Percentiles rank a stretch among this genome's conserved stretches.
Evolutionary conservation across 1,140 invertebrate species (phyloP).

Genomic region (Mactra quadrangularis): DNA sequence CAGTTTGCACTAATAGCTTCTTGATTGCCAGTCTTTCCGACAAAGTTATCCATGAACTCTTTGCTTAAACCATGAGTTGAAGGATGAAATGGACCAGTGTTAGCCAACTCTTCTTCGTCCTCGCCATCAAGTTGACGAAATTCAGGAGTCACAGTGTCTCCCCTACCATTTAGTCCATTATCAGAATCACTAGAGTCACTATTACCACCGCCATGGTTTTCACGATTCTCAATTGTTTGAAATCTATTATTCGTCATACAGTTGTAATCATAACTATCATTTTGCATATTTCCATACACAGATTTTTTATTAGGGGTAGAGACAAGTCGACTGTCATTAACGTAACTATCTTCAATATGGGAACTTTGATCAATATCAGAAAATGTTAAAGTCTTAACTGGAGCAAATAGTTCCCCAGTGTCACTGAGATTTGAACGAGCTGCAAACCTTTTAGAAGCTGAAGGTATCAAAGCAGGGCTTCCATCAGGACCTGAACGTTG

Average conservation of each 20-base stretch:
- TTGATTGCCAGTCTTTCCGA: conserved; percentile 32
- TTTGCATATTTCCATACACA: neutral
- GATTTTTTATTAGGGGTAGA: conserved; percentile 47
- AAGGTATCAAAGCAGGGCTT: conserved; percentile 36
- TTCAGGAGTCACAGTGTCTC: conserved; percentile 20
- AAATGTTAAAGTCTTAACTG: conserved; percentile 52
- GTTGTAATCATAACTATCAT: conserved; percentile 21
- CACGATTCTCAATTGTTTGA: neutral
- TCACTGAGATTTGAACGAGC: conserved; percentile 45
- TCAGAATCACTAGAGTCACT: conserved; percentile 56
- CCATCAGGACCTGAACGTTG: conserved; percentile 54
- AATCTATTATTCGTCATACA: neutral
- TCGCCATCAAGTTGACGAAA: conserved; percentile 53
- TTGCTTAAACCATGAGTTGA: conserved; percentile 49
- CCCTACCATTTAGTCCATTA: conserved; percentile 21
- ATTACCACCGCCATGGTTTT: neutral
- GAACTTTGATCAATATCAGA: conserved; percentile 59
- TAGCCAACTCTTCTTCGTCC: conserved; percentile 45
- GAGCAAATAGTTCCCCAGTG: conserved; percentile 50
- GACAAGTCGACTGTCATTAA: conserved; percentile 47
- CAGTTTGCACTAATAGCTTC: neutral
- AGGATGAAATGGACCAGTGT: conserved; percentile 47
- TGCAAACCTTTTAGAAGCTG: conserved; percentile 28
- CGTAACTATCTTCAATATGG: conserved; percentile 49
- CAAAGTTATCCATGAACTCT: conserved; percentile 58